Conservation (phyloP, 2,888 invertebrate genomes). For the Dicycla oo region DNA sequence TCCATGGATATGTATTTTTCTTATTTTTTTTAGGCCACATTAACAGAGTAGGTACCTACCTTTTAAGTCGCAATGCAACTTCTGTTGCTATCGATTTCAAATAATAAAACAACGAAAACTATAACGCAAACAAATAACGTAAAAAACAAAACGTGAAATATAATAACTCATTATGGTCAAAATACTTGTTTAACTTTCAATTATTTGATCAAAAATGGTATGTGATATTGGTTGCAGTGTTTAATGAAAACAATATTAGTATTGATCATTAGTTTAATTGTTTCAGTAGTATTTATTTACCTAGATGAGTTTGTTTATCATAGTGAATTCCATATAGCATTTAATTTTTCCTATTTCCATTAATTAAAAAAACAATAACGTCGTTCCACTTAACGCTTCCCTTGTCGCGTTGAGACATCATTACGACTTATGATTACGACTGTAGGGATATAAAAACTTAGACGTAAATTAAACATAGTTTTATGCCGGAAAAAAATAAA, state of each 20-base stretch:
- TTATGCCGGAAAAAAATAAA: not conserved
- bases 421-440: conserved; percentile 25
- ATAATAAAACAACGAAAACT: not conserved
- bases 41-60: too few relatives aligned
- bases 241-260: not conserved
- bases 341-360: not conserved
- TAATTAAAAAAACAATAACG: conserved; percentile 35
- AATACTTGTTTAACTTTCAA: not conserved
- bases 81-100: not conserved
- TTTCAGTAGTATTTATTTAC: not conserved
- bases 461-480: conserved; percentile 1
- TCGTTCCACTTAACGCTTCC: conserved; percentile 45
- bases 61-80: not conserved
- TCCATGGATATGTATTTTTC: not conserved
- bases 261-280: not conserved
- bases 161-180: not conserved
- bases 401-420: conserved; percentile 19
- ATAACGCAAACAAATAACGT: too few relatives aligned
- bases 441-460: conserved; percentile 3
- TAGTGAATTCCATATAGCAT: not conserved
- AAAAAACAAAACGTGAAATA: not conserved
- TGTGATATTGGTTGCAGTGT: not conserved
- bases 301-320: not conserved
- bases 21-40: not conserved
- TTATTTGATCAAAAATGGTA: not conserved